Percentiles rank a stretch among this genome's conserved stretches.
Conservation (phyloP, 2,113 vertebrate genomes). For the Arizona elegans region DNA sequence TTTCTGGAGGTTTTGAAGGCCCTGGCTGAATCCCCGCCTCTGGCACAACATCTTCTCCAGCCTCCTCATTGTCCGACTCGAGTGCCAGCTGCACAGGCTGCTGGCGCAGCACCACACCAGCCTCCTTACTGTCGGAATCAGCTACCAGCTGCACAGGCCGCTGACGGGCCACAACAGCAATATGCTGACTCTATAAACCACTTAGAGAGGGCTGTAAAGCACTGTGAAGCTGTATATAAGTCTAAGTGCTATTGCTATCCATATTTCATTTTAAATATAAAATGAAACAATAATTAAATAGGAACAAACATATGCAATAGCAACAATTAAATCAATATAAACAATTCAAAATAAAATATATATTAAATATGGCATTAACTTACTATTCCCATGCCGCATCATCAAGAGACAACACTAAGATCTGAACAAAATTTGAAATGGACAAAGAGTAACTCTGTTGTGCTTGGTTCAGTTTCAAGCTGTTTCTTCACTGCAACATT, state of each 20-base stretch:
- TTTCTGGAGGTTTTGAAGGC: no score
- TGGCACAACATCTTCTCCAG: no score
- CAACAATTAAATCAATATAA: neutral
- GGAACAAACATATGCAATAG: neutral
- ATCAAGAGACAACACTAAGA: neutral
- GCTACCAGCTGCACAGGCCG: no score
- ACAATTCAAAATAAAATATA: neutral
- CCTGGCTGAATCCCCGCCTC: no score
- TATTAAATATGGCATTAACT: neutral
- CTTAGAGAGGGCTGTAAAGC: neutral
- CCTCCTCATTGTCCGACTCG: no score
- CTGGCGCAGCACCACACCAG: no score
- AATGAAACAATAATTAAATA: neutral
- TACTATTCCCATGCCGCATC: neutral
- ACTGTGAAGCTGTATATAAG: neutral
- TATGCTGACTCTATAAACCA: neutral
- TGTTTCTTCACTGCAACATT: neutral
- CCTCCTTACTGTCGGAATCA: no score
- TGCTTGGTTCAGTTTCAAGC: neutral
- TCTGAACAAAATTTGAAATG: neutral
- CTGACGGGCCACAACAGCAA: neutral
- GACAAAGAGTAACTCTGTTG: neutral
- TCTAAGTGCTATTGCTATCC: neutral
- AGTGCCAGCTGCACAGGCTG: no score
- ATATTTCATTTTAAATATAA: neutral